A percentile compares a stretch with the other conserved stretches of the same genome.
Conservation (phyloP, 2,113 vertebrate species). For the Perccottus glenii region DNA sequence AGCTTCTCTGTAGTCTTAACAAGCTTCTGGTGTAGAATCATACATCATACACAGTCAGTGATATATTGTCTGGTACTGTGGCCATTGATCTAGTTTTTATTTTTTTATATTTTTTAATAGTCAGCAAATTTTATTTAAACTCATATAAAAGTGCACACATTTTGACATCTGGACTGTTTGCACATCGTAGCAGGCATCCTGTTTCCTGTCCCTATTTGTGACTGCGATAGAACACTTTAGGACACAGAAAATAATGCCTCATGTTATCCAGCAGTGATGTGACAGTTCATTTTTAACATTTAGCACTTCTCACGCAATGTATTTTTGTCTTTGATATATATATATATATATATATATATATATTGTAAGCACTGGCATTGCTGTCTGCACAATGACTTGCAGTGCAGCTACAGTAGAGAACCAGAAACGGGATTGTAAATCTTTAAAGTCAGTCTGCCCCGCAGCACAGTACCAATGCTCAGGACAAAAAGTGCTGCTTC, state of each 20-base stretch:
- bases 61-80: neutral
- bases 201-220: conserved; percentile 1
- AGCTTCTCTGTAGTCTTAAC: neutral
- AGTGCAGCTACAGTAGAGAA: conserved; percentile 23
- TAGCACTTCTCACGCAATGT: neutral
- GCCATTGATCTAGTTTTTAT: conserved; percentile 9
- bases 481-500: conserved; percentile 21
- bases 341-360: no score
- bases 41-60: conserved; percentile 5
- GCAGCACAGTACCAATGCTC: conserved; percentile 38
- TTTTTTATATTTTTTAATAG: neutral
- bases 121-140: conserved; percentile 7
- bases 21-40: conserved; percentile 1
- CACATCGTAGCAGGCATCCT: neutral
- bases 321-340: neutral
- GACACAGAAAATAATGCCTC: neutral
- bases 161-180: neutral
- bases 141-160: neutral
- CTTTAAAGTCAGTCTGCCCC: conserved; percentile 25
- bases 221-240: neutral
- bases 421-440: conserved; percentile 28
- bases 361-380: neutral
- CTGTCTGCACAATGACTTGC: conserved; percentile 29
- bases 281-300: neutral
- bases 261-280: neutral